Evolutionary conservation across 1,140 invertebrate genomes (phyloP), one percentile per base, ranked within the genome.

Genomic region (Bombus impatiens): DNA sequence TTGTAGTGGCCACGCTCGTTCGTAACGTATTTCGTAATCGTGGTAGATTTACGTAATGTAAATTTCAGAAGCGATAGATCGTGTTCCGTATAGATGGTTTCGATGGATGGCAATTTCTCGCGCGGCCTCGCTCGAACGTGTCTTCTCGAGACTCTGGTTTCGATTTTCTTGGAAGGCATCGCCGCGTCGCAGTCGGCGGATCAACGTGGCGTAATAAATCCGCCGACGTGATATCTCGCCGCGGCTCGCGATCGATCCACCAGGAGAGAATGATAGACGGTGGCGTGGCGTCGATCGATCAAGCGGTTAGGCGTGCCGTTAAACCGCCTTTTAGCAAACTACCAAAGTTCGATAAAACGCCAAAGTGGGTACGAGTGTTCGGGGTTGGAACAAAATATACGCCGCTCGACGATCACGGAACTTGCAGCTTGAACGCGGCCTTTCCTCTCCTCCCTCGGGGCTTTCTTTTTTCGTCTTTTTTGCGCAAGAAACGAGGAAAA

Each of bases 21-120:
- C 44, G 82, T 70, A 84, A 84, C 77, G 32, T 72, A 68, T 80
- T 72, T 79, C 83, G 77, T 72, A 80, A 84, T 72, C 68, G 9
- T 9, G 65, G 28, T 12, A 13, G 59, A 80, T 82, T 74, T 25
- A 42, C 44, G 70, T 82, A 76, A 86, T 8, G 35, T 6, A 25
- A 32, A 67, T 62, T 32, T n/a, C 12, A 32, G n/a, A 32, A 67
- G 13, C 40, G 40, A 28, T 62, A 13, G 59, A 62, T 25, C 57
- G 47, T 37, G 18, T 22, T 53, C 47, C 0, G 18, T 53, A 0
- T 53, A 53, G 47, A 53, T 22, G 18, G 47, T 22, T 53, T 22
- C 18, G 18, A 53, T 22, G 35, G 47, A 6, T 18, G 4, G 59
- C 59, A 62, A 62, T 62, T 62, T n/a, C 9, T 62, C 59, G 59